phyloP scores from a whole-genome alignment of 2,113 vertebrate species.

The Pogonocichla stellata region DNA sequence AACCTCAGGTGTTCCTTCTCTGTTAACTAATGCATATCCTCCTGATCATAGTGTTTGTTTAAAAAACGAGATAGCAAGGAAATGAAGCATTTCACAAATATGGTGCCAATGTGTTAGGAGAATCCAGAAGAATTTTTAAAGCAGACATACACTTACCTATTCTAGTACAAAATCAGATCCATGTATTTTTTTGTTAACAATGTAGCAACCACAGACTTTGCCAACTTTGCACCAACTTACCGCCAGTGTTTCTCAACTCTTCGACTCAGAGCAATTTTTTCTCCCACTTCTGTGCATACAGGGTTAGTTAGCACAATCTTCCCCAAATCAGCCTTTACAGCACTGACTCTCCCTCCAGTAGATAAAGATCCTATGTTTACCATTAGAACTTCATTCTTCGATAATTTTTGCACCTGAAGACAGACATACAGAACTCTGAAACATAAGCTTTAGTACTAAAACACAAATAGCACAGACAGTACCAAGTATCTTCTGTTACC shows the following conservation, averaged over 20 bases:
- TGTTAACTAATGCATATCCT: background rate
- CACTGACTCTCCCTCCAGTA: conserved; percentile 94
- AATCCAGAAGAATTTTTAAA: background rate
- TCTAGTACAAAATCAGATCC: background rate
- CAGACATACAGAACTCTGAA: background rate
- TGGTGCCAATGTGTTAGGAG: background rate
- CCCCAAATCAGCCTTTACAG: conserved; percentile 96
- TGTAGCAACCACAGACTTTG: background rate
- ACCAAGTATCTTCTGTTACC: background rate
- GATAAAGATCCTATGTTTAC: conserved; percentile 98
- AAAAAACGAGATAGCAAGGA: background rate
- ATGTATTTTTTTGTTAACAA: background rate
- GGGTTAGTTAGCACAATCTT: conserved; percentile 98
- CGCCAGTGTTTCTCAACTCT: conserved; percentile 99
- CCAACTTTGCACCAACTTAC: conserved; percentile 74
- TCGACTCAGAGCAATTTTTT: conserved; percentile 97
- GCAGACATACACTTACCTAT: background rate
- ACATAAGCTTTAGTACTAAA: background rate
- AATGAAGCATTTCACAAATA: background rate
- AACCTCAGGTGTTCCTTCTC: background rate
- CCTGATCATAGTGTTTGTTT: background rate
- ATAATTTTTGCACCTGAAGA: conserved; percentile 94
- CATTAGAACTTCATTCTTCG: conserved; percentile 98
- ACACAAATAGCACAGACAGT: background rate
- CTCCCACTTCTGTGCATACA: conserved; percentile 97